Percentiles rank a stretch among this genome's conserved stretches.
Conservation (phyloP, 1,140 invertebrate species). For the Leptinotarsa undecemlineata region DNA sequence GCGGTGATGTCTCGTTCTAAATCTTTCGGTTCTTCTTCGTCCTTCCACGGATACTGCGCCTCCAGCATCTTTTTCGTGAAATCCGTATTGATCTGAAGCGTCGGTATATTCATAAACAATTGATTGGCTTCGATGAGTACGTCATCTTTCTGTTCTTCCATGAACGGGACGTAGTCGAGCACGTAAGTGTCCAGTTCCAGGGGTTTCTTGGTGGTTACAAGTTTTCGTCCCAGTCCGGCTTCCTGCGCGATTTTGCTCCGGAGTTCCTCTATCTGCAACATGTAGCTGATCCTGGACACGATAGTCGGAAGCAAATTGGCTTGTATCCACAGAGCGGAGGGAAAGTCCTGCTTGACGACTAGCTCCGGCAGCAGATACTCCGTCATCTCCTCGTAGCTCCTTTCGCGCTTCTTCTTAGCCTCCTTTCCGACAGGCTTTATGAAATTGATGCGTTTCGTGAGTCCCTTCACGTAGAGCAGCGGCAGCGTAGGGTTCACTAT, state of each 20-base stretch:
- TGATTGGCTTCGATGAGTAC: not conserved
- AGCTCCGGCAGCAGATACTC: constrained; percentile 91
- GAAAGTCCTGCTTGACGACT: constrained; percentile 82
- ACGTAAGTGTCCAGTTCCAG: constrained; percentile 49
- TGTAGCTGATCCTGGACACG: constrained; percentile 75
- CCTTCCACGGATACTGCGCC: constrained; percentile 58
- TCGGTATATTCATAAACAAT: not conserved
- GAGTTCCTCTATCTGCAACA: constrained; percentile 82
- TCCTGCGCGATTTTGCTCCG: constrained; percentile 61
- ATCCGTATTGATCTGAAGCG: constrained; percentile 40
- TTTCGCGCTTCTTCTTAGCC: constrained; percentile 59
- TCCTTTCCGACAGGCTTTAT: constrained; percentile 41
- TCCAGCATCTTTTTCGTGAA: constrained; percentile 45
- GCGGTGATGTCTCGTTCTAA: constrained; percentile 64
- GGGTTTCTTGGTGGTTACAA: constrained; percentile 26
- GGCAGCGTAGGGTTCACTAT: constrained; percentile 78
- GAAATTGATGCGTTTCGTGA: constrained; percentile 76
- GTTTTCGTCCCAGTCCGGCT: constrained; percentile 18
- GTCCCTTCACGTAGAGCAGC: constrained; percentile 86
- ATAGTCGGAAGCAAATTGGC: constrained; percentile 87
- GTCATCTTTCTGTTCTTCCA: constrained; percentile 9
- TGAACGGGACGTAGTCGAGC: constrained; percentile 38
- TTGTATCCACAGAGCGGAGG: constrained; percentile 88
- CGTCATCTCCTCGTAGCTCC: constrained; percentile 62
- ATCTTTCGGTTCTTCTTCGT: constrained; percentile 68